phyloP scores from a whole-genome alignment of 1,140 invertebrate species.

The Aphaenogaster rudis region DNA sequence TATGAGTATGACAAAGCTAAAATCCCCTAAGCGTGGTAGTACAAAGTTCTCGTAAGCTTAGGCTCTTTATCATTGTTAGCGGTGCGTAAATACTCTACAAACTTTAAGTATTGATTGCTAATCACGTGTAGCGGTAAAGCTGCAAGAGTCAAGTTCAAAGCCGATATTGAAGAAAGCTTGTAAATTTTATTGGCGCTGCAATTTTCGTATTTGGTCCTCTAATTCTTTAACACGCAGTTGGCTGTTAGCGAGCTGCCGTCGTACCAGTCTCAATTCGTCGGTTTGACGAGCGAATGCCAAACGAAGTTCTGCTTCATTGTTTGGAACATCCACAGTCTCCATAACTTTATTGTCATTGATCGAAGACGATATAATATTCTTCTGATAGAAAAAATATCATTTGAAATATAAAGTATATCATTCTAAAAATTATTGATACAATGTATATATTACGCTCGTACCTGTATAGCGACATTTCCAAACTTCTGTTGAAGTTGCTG shows the following conservation, averaged over 20 bases:
- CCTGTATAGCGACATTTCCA: conserved; percentile 87
- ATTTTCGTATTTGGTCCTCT: conserved; percentile 90
- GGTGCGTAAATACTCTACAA: conserved; percentile 34
- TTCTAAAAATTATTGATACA: background rate
- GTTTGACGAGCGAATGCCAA: conserved; percentile 91
- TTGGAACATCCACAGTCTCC: conserved; percentile 83
- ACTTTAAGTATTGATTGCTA: conserved; percentile 64
- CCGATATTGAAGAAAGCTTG: conserved; percentile 9
- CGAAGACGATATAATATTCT: conserved; percentile 80
- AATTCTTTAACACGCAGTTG: conserved; percentile 93
- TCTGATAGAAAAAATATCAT: conserved; percentile 68
- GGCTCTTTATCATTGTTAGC: conserved; percentile 34
- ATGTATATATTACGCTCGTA: conserved; percentile 67
- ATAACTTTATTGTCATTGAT: conserved; percentile 83
- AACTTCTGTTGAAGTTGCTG: conserved; percentile 92
- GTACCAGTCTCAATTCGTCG: conserved; percentile 92
- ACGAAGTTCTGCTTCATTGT: conserved; percentile 89
- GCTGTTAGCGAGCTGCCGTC: conserved; percentile 92
- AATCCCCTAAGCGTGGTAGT: conserved; percentile 24
- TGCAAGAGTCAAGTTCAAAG: conserved; percentile 64
- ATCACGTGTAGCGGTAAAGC: conserved; percentile 61
- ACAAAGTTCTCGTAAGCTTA: conserved; percentile 53
- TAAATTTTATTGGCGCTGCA: conserved; percentile 84
- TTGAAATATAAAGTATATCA: conserved; percentile 5
- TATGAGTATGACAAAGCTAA: conserved; percentile 24